These are phyloP conservation scores for Lysandra coridon DNA, from an alignment of 2,888 invertebrate genomes.

Conservation along the genomic window DNA sequence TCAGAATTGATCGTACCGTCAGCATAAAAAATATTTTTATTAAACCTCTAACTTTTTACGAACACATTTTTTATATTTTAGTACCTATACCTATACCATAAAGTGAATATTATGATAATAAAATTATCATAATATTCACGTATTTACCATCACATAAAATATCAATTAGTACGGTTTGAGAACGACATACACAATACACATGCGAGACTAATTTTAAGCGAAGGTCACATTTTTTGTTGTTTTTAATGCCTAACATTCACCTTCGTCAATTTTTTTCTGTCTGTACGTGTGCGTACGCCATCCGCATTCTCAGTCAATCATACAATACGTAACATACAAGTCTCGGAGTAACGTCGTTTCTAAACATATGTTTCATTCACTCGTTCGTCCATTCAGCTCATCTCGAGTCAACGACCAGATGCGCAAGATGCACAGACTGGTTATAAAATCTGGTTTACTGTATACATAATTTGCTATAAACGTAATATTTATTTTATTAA, in stretches of 20 bases:
- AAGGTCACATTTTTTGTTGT: background rate
- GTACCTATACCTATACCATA: no score
- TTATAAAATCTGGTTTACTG: conserved; percentile 29
- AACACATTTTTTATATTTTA: no score
- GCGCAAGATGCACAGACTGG: conserved; percentile 41
- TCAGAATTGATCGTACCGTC: background rate
- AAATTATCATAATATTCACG: no score
- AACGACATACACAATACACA: background rate
- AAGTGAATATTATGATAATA: no score
- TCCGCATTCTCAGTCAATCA: conserved; percentile 21
- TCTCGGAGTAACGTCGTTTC: conserved; percentile 6
- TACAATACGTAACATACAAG: conserved; percentile 17
- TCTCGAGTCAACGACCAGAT: conserved; percentile 45
- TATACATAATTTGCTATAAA: background rate
- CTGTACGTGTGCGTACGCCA: conserved; percentile 19
- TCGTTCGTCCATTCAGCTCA: conserved; percentile 49
- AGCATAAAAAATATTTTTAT: background rate
- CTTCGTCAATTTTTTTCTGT: background rate
- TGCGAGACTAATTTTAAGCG: background rate
- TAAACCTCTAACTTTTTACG: no score
- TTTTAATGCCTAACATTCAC: background rate
- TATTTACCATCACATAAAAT: no score
- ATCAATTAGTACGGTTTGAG: background rate
- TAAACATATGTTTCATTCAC: conserved; percentile 29
- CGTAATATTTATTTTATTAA: background rate